phyloP scores from a whole-genome alignment of 1,140 invertebrate genomes.

The Drosophila mayri region DNA sequence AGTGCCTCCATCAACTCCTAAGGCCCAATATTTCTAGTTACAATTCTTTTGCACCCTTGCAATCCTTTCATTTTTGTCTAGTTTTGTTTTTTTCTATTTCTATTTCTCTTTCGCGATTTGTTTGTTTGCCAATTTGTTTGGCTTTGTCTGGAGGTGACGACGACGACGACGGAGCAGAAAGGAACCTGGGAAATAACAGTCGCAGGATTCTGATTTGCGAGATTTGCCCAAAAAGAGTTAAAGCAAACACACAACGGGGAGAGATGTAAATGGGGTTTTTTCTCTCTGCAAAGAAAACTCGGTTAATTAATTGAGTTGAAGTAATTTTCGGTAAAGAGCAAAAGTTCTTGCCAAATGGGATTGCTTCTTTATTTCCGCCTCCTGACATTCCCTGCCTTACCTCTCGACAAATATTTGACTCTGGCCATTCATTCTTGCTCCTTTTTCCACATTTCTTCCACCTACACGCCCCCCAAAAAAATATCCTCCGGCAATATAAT shows the following conservation, averaged over 20 bases:
- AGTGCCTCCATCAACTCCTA: slow-evolving; percentile 6
- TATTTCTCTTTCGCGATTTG: slow-evolving; percentile 51
- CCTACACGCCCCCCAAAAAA: slow-evolving; percentile 31
- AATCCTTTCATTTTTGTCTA: slow-evolving; percentile 60
- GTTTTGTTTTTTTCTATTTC: slow-evolving; percentile 30
- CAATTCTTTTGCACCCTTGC: slow-evolving; percentile 30
- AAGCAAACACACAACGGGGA: slow-evolving; percentile 47
- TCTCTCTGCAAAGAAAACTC: slow-evolving; percentile 22
- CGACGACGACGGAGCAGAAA: neutral
- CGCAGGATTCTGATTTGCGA: slow-evolving; percentile 48
- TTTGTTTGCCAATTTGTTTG: slow-evolving; percentile 75
- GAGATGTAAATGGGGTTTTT: slow-evolving; percentile 6
- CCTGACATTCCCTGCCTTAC: slow-evolving; percentile 34
- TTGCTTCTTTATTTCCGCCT: slow-evolving; percentile 26
- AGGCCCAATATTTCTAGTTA: slow-evolving; percentile 11
- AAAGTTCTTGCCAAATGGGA: slow-evolving; percentile 41
- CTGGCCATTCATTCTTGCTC: slow-evolving; percentile 5
- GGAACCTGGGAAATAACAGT: slow-evolving; percentile 9
- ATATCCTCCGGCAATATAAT: slow-evolving; percentile 63
- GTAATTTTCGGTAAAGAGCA: slow-evolving; percentile 53
- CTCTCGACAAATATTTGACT: slow-evolving; percentile 64
- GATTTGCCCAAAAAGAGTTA: slow-evolving; percentile 71
- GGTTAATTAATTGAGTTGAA: slow-evolving; percentile 81
- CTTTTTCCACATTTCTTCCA: slow-evolving; percentile 22
- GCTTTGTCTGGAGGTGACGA: slow-evolving; percentile 61